Conservation (phyloP, 1,140 invertebrate species). For the Drosophila jambulina region DNA sequence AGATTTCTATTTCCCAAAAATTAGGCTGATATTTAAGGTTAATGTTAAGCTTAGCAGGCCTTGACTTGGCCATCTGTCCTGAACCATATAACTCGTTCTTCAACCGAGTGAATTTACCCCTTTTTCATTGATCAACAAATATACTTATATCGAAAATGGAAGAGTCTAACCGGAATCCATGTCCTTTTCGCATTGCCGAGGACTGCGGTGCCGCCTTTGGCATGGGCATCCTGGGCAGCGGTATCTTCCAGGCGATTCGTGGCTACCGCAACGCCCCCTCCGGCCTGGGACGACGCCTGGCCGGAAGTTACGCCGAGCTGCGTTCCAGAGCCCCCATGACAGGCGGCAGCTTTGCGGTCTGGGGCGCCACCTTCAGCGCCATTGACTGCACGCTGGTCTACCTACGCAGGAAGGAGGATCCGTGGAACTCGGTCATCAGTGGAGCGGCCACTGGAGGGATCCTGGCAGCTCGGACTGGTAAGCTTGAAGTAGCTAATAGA, state of each 20-base stretch:
- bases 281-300: conserved; percentile 48
- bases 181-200: conserved; percentile 69
- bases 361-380: conserved; percentile 65
- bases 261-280: conserved; percentile 67
- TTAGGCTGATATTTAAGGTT: too few species aligned
- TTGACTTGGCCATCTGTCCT: neutral
- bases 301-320: conserved; percentile 43
- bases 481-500: neutral
- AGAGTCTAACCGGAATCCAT: conserved; percentile 67
- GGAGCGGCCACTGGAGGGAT: conserved; percentile 65
- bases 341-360: conserved; percentile 66
- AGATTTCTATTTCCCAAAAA: too few species aligned
- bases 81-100: neutral
- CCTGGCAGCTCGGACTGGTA: conserved; percentile 61
- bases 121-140: neutral
- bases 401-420: conserved; percentile 61
- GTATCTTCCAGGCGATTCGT: conserved; percentile 62
- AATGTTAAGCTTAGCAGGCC: neutral
- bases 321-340: conserved; percentile 38
- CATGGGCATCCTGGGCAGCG: conserved; percentile 65
- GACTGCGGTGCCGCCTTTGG: conserved; percentile 70
- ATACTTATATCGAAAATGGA: conserved; percentile 38
- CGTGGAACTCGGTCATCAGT: conserved; percentile 69
- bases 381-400: conserved; percentile 65
- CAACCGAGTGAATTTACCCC: neutral